Evolutionary conservation across 2,113 vertebrate genomes (phyloP), one percentile per base, ranked within the genome.

Genomic region (crab-eating macaque (Macaca fascicularis)): DNA sequence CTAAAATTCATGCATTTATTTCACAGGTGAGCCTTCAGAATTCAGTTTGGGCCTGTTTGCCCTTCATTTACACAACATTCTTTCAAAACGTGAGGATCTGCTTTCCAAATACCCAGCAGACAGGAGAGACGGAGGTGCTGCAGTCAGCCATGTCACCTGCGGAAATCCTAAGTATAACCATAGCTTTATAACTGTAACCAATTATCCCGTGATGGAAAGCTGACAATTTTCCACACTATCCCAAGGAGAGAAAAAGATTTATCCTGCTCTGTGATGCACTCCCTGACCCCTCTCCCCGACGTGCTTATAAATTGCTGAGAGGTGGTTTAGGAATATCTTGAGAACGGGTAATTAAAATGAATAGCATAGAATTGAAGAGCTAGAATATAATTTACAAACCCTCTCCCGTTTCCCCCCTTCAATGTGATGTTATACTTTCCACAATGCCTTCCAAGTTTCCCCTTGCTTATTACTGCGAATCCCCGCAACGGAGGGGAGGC

Each of bases 1-100:
- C n/a, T 57, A 75, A 95, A 90, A 90, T 61, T 22, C 81, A 61
- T n/a, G 45, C 25, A 45, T 72, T 82, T 50, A 80, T 75, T 88
- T 82, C 35, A 70, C 59, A 84, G 43, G 35, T 14, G 70, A 52
- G 78, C 16, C 64, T 38, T 45, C 48, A 30, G 25, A 67, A 82
- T 23, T 69, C 85, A 45, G 76, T 32, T 55, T 23, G 23, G 72
- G 59, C 16, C 52, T 70, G 14, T 43, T 30, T 72, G n/a, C 43
- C 76, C 81, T 82, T 92, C 32, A 80, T 19, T 93, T 52, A 94
- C 23, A 95, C 22, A 81, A 10, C 30, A 40, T 82, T 43, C 75
- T 50, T 74, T 72, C 72, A 61, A 64, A 93, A 72, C 1, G 13
- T 75, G 55, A 67, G 61, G 27, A 59, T 40, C n/a, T 89, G 35